Evolutionary conservation across 2,797 vertebrate genomes (phyloP).

Genomic region (Gobio occitaniae): DNA sequence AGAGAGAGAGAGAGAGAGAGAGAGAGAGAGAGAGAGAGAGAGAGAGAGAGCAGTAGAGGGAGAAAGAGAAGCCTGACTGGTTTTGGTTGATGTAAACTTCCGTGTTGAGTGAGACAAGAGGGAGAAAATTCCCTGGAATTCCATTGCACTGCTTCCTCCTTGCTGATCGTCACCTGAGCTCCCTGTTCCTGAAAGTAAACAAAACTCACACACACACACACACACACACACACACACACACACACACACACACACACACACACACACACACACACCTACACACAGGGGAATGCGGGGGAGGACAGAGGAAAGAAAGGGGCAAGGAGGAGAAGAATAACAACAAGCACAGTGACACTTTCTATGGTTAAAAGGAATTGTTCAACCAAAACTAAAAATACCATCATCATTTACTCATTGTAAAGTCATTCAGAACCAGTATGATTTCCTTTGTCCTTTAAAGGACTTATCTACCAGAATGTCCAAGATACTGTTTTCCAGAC

Average conservation of each 20-base stretch:
- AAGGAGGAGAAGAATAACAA: slow-evolving; percentile 56
- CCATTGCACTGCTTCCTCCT: slow-evolving; percentile 54
- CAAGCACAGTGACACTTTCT: slow-evolving; percentile 11
- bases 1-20: background rate
- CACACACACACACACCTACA: background rate
- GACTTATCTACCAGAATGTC: background rate
- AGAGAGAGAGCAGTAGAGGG: background rate
- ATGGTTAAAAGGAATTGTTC: background rate
- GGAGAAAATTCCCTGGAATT: slow-evolving; percentile 61
- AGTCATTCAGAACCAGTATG: background rate
- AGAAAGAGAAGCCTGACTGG: slow-evolving; percentile 13
- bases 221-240: slow-evolving; percentile 13
- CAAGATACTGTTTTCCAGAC: background rate
- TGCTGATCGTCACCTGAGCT: slow-evolving; percentile 59
- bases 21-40: background rate
- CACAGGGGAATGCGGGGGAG: slow-evolving; percentile 50
- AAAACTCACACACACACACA: slow-evolving; percentile 29
- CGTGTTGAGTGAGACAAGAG: slow-evolving; percentile 49
- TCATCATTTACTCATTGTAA: background rate
- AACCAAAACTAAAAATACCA: background rate
- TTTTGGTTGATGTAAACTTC: slow-evolving; percentile 50
- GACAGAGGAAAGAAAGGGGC: slow-evolving; percentile 48
- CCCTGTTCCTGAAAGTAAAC: slow-evolving; percentile 55
- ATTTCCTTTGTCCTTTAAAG: background rate
- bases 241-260: slow-evolving; percentile 24